A percentile compares a stretch with the other conserved stretches of the same genome.
These are phyloP conservation scores for Metopia argyrocephala DNA, from an alignment of 2,888 invertebrate species.

Conservation along the genomic window DNA sequence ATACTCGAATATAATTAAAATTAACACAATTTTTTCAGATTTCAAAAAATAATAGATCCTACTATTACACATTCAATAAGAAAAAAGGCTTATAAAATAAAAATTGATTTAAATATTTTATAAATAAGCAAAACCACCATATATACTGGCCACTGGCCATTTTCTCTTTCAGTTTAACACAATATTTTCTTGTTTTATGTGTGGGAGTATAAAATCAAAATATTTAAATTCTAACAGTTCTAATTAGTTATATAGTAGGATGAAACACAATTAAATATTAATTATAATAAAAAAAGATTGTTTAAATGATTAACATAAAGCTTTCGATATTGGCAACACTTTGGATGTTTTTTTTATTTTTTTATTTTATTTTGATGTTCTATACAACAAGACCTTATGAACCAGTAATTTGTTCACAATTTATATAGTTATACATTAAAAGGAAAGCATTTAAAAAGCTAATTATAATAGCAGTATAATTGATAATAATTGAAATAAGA, in stretches of 20 bases:
- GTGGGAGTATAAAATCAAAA: not conserved
- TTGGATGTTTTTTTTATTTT: no score
- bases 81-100: not conserved
- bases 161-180: not conserved
- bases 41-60: slow-evolving; percentile 8
- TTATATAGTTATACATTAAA: no score
- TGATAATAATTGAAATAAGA: no score
- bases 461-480: no score
- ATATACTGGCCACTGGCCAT: not conserved
- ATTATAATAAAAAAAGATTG: slow-evolving; percentile 12
- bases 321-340: slow-evolving; percentile 5
- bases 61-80: slow-evolving; percentile 8
- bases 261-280: slow-evolving; percentile 24
- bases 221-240: slow-evolving; percentile 8
- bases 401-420: not conserved
- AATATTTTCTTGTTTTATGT: slow-evolving; percentile 5
- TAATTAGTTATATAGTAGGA: slow-evolving; percentile 13
- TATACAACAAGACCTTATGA: no score
- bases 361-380: no score
- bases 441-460: no score
- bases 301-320: slow-evolving; percentile 46
- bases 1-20: slow-evolving; percentile 24
- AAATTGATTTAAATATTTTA: slow-evolving; percentile 12
- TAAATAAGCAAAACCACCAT: slow-evolving; percentile 19
- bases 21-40: slow-evolving; percentile 24